Percentiles rank a stretch among this genome's conserved stretches.
phyloP scores from a whole-genome alignment of 2,113 vertebrate species.

The Tachysurus fulvidraco region DNA sequence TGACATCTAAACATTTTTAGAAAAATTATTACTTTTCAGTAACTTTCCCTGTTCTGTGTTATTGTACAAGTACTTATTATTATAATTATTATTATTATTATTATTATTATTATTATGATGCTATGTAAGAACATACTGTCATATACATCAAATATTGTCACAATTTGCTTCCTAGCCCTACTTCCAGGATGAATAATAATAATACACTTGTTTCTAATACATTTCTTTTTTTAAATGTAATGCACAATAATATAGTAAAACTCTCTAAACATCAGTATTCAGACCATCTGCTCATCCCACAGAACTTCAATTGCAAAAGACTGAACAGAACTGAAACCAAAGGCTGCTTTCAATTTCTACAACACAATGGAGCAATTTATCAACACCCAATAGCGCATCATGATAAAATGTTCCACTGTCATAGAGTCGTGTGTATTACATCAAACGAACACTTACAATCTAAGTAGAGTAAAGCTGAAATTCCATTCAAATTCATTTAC shows the following conservation, averaged over 20 bases:
- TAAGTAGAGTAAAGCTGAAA: not conserved
- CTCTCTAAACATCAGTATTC: not conserved
- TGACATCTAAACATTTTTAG: not conserved
- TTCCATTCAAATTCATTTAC: not conserved
- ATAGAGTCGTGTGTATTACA: not conserved
- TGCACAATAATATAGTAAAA: not conserved
- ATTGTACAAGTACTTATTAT: not conserved
- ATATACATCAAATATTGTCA: not conserved
- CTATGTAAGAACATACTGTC: not conserved
- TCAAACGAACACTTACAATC: not conserved
- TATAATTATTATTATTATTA: too few species aligned
- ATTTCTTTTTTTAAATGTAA: not conserved
- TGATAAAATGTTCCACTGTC: not conserved
- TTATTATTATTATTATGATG: too few species aligned
- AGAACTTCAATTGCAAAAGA: not conserved
- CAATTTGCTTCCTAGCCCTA: not conserved
- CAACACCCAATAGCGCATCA: not conserved
- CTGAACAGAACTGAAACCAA: constrained; percentile 15
- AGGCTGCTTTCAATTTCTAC: not conserved
- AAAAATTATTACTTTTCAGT: not conserved
- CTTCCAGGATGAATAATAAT: too few species aligned
- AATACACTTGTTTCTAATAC: not conserved
- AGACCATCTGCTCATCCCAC: not conserved
- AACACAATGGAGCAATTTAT: not conserved
- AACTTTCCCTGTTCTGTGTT: not conserved